Base-by-base conservation (phyloP, 2,797 vertebrate species). In the Orestias chungarensis region DNA sequence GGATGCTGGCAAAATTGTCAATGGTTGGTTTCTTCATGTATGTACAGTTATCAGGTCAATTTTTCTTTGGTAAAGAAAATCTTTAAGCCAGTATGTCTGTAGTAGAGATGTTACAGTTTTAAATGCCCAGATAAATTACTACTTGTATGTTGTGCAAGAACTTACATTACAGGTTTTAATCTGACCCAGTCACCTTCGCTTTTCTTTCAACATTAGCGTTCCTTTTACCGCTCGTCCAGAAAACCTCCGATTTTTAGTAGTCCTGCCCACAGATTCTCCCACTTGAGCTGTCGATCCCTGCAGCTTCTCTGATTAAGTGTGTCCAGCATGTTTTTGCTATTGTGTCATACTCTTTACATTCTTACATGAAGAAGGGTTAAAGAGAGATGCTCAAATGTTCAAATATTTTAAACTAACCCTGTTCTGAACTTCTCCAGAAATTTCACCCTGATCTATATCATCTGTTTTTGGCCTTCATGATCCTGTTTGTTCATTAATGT, bases 1-100 rank as follows among this genome's bases (percentile, higher is more conserved):
- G n/a, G 79, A 66, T 71, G 44, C 59, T 66, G 66, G 23, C 14
- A 46, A 15, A 11, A 23, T 67, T 3, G n/a, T 52, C 25, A 25
- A 20, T 2, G 17, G 3, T 31, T 33, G 54, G 1, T 10, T 57
- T 20, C 31, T 1, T 8, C 17, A 18, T 33, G 44, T 46, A 17
- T 17, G 15, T 20, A 57, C 27, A 3, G 15, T 20, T 57, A 17
- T 57, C 54, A 33, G 54, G 54, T 57, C 44, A 18, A 29, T 33
- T 33, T 57, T 33, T 57, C 7, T 57, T 57, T 18, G 15, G 10
- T n/a, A n/a, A n/a, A 31, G 54, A 33, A 57, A 57, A 57, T 33
- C 54, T 57, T 57, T 9, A 33, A 57, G 3, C 29, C 54, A 33
- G 15, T 31, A 17, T 15, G 6, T 27, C 27, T 55, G 52, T 14